Evolutionary conservation across 53 echinoderm and acorn worm species (phyloP).

Genomic region (Echinarachnius parma): DNA sequence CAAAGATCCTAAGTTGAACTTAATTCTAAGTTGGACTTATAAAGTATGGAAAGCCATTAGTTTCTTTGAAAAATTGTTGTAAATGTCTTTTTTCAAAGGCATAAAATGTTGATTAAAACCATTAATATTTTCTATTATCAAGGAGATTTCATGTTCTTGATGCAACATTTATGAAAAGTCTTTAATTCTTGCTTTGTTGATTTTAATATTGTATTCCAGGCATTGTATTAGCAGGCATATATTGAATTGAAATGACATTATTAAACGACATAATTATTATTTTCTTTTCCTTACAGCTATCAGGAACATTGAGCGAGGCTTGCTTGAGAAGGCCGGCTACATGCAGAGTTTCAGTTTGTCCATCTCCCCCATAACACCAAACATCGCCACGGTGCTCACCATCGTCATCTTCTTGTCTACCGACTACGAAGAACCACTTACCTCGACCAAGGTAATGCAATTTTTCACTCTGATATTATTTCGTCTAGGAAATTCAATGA

Average conservation of each 20-base stretch:
- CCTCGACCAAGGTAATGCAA: constrained; percentile 21
- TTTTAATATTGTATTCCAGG: too few species aligned
- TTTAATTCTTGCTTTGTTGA: too few species aligned
- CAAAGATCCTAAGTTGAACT: too few species aligned
- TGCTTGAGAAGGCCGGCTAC: constrained; percentile 94
- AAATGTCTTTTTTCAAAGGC: too few species aligned
- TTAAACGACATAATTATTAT: neutral
- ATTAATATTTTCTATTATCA: too few species aligned
- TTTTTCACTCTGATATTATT: neutral
- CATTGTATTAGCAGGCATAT: too few species aligned
- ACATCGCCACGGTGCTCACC: constrained; percentile 87
- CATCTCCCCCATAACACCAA: constrained; percentile 84
- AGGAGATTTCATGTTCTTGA: too few species aligned
- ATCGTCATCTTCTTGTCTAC: constrained; percentile 58
- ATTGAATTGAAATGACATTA: neutral
- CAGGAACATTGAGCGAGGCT: constrained; percentile 61
- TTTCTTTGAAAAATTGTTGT: too few species aligned
- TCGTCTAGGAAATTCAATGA: neutral
- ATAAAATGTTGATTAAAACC: too few species aligned
- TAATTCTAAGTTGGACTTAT: too few species aligned
- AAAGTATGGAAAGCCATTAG: too few species aligned
- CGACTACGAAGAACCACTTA: constrained; percentile 10
- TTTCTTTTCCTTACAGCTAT: constrained; percentile 56
- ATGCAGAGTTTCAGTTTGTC: constrained; percentile 87
- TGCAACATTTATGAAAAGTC: too few species aligned